Conservation (phyloP, 2,888 invertebrate genomes). For the Drosophila suboccidentalis region DNA sequence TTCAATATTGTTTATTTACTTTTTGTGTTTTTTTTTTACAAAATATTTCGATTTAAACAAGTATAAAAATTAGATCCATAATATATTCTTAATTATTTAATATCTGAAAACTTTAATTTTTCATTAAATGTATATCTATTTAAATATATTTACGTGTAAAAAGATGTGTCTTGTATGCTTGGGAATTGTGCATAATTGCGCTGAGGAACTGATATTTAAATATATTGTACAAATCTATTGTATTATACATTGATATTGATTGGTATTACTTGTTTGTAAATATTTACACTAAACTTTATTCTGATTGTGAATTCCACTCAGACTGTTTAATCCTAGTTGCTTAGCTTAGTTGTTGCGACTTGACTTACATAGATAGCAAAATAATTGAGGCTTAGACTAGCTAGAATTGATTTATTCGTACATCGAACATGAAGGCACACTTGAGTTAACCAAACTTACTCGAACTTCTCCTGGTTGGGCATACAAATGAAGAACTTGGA, state of each 20-base stretch:
- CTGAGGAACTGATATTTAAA: conserved; percentile 51
- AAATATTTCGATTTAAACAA: conserved; percentile 61
- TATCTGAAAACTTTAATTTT: conserved; percentile 42
- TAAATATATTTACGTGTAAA: conserved; percentile 1
- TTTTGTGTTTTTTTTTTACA: conserved; percentile 58
- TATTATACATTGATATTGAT: conserved; percentile 5
- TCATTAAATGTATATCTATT: conserved; percentile 11
- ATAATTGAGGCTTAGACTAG: conserved; percentile 57
- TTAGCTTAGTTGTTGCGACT: conserved; percentile 29
- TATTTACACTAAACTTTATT: conserved; percentile 41
- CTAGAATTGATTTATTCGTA: conserved; percentile 32
- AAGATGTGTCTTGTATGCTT: conserved; percentile 14
- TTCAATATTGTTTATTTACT: conserved; percentile 45
- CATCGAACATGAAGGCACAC: conserved; percentile 62
- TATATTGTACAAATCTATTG: conserved; percentile 44
- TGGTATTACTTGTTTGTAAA: conserved; percentile 24
- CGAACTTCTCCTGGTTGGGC: conserved; percentile 88
- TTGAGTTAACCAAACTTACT: conserved; percentile 62
- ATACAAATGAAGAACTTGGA: conserved; percentile 94
- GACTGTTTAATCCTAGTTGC: conserved; percentile 17
- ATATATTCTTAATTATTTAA: conserved; percentile 33
- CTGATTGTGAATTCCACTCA: conserved; percentile 23
- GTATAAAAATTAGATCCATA: conserved; percentile 47
- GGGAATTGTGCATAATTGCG: conserved; percentile 37
- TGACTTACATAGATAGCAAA: conserved; percentile 19